These are phyloP conservation scores for Emmelina monodactyla DNA, from an alignment of 2,888 invertebrate genomes.

Conservation along the genomic window DNA sequence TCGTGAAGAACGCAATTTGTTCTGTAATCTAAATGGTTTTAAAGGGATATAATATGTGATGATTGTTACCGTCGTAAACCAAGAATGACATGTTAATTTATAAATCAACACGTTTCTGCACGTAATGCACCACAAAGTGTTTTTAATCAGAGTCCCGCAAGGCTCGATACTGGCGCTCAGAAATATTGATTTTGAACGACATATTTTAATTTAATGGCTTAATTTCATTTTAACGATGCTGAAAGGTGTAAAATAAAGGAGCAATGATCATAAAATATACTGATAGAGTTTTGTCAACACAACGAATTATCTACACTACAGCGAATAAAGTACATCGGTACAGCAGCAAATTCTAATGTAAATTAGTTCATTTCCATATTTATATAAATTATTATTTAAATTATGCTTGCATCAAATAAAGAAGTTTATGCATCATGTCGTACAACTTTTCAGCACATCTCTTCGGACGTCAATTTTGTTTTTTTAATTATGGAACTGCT, in stretches of 20 bases:
- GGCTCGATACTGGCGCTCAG: not conserved
- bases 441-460: constrained; percentile 41
- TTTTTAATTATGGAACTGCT: constrained; percentile 52
- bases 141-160: not conserved
- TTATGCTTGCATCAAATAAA: too few species aligned
- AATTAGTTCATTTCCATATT: too few species aligned
- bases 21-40: constrained; percentile 37
- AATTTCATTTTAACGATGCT: too few species aligned
- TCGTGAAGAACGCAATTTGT: constrained; percentile 52
- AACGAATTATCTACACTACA: too few species aligned
- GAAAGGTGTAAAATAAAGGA: too few species aligned
- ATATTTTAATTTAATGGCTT: too few species aligned
- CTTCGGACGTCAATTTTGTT: constrained; percentile 39
- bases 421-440: constrained; percentile 14
- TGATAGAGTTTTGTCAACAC: too few species aligned
- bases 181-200: too few species aligned
- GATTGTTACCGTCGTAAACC: constrained; percentile 14
- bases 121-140: not conserved
- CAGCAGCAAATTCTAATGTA: too few species aligned
- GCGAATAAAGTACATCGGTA: too few species aligned
- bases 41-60: constrained; percentile 19
- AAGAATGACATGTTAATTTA: not conserved
- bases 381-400: too few species aligned
- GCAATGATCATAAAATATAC: too few species aligned
- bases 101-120: not conserved